Evolutionary conservation across 2,113 vertebrate species (phyloP), one percentile per base, ranked within the genome.

Genomic region (Heteronetta atricapilla): DNA sequence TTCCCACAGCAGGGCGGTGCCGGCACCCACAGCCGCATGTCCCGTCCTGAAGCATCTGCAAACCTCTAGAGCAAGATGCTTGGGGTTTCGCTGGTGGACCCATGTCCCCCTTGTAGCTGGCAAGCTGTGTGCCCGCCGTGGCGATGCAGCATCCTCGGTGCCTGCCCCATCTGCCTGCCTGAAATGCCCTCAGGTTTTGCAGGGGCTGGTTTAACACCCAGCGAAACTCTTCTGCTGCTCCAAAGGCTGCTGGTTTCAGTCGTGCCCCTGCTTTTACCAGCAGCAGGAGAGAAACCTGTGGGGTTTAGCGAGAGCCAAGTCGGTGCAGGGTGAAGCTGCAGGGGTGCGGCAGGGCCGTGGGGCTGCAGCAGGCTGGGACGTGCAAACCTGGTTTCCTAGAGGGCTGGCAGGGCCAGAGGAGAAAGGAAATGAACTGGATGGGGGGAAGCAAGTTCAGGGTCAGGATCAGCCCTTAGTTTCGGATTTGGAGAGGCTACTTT

Each of bases 121-220:
- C n/a, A n/a, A n/a, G 9, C 53, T 50, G 48, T 11, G 12, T 50
- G 48, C 28, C 29, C 16, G 10, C 26, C 25, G 13, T 21, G 25
- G 28, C 12, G 38, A 25, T 21, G 58, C 19, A n/a, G 33, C 21
- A 18, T 23, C n/a, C 59, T 38, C 5, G 0, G 60, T 2, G 4
- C 59, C 84, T 14, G 34, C 1, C 28, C 46, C 42, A 46, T 40
- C 73, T 18, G 0, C 0, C 0, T 8, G 42, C 80, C 60, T 25
- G 40, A 46, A 94, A 94, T 52, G 92, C 56, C 78, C 83, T 72
- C 1, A 1, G 69, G 36, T 93, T 75, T 91, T 69, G 64, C 42
- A 29, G 72, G 38, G 33, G 44, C 34, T 87, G 90, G 67, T 63
- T 82, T 62, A 68, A 91, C 86, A 94, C 50, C 50, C 90, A 59